These are phyloP conservation scores for Oreotrochilus melanogaster DNA, from an alignment of 2,113 vertebrate genomes.

Conservation along the genomic window DNA sequence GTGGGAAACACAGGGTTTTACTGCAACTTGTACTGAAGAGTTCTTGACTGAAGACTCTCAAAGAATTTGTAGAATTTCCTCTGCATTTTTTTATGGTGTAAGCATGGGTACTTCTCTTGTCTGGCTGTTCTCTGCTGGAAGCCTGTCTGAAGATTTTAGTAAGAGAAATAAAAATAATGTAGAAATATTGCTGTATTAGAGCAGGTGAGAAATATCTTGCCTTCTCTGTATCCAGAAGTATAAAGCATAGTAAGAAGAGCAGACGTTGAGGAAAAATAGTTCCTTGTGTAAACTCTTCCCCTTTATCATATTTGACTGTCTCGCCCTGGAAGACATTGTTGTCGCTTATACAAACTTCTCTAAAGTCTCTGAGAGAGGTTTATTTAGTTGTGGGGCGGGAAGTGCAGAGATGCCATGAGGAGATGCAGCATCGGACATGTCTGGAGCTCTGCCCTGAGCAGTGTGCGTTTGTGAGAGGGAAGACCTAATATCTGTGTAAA, in stretches of 20 bases:
- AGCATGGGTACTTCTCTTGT: neutral
- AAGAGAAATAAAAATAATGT: neutral
- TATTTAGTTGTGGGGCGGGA: neutral
- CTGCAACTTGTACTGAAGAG: neutral
- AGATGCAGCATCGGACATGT: neutral
- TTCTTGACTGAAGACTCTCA: neutral
- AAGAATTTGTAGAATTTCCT: constrained; percentile 53
- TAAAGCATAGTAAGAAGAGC: neutral
- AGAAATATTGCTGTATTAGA: neutral
- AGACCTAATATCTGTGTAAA: accelerated
- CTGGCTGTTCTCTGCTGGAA: neutral
- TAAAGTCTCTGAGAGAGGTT: neutral
- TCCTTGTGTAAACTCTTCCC: neutral
- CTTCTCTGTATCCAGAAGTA: neutral
- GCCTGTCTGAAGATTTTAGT: neutral
- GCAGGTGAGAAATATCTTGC: accelerated
- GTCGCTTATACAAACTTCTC: neutral
- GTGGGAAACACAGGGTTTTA: neutral
- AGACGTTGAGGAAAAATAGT: neutral
- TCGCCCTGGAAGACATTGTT: neutral
- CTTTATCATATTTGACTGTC: neutral
- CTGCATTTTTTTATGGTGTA: neutral
- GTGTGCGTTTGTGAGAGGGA: neutral
- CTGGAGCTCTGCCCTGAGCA: neutral
- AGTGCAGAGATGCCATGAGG: accelerated